Conservation (phyloP, 92 coral and sea anemone species). For the Zoanthus solanderi region DNA sequence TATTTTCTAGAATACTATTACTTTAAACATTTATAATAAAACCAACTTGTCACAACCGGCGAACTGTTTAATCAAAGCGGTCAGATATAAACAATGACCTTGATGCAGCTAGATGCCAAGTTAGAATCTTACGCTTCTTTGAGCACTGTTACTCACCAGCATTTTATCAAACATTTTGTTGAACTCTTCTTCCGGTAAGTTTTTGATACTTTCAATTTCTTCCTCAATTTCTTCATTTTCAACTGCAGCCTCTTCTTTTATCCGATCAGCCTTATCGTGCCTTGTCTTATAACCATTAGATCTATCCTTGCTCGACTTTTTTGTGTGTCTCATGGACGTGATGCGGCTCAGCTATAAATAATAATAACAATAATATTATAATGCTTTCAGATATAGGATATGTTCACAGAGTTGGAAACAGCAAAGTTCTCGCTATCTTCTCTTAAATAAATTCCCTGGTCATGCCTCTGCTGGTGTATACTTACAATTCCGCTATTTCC, state of each 20-base stretch:
- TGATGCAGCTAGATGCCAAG: conserved; percentile 23
- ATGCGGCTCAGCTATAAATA: conserved; percentile 36
- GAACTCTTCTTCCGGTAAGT: conserved; percentile 46
- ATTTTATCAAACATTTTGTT: conserved; percentile 42
- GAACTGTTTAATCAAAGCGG: conserved; percentile 3
- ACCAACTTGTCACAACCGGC: not conserved
- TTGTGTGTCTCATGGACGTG: conserved; percentile 48
- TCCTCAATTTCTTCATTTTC: conserved; percentile 42
- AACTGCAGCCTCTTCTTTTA: conserved; percentile 28
- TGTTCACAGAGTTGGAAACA: not conserved
- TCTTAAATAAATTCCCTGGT: not conserved
- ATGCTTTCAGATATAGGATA: not conserved
- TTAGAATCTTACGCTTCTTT: conserved; percentile 19
- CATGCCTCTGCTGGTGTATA: not conserved
- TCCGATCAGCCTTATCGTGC: conserved; percentile 44
- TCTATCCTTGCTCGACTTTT: conserved; percentile 44
- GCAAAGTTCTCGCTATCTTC: not conserved
- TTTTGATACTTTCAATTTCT: conserved; percentile 40
- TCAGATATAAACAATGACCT: conserved; percentile 8
- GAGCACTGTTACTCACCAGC: conserved; percentile 38
- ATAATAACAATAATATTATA: not conserved
- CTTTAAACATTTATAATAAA: not conserved
- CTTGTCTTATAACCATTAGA: conserved; percentile 29
- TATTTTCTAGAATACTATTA: not conserved
- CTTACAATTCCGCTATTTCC: conserved; percentile 47